Evolutionary conservation across 2,888 invertebrate species (phyloP).

Genomic region (Ochropleura plecta): DNA sequence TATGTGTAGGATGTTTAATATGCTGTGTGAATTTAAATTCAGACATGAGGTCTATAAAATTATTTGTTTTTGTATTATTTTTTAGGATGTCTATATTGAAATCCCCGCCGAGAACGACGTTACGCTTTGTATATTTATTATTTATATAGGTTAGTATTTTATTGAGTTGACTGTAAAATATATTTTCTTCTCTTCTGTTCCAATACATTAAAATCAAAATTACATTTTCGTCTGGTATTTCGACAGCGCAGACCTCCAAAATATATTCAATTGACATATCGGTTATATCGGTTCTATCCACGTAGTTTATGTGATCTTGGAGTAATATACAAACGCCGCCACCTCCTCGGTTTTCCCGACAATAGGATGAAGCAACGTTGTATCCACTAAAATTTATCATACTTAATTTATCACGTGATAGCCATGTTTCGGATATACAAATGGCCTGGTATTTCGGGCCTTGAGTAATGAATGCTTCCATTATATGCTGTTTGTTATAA

Average conservation of each 20-base stretch:
- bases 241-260: constrained; percentile 1
- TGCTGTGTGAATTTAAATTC: neutral
- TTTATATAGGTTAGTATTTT: neutral
- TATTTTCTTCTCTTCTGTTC: neutral
- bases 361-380: constrained; percentile 9
- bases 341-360: constrained; percentile 9
- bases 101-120: no score
- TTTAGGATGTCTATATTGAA: neutral
- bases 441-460: constrained; percentile 2
- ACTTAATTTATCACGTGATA: constrained; percentile 8
- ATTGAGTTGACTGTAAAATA: neutral
- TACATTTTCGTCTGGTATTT: neutral
- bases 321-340: constrained; percentile 5
- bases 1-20: neutral
- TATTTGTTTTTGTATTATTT: neutral
- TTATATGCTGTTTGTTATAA: constrained; percentile 21
- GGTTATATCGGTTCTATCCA: neutral
- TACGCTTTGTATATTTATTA: no score
- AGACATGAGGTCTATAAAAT: neutral
- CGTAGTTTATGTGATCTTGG: neutral
- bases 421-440: constrained; percentile 24
- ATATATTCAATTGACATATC: constrained; percentile 7
- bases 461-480: constrained; percentile 19
- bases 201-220: neutral
- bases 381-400: constrained; percentile 7